Evolutionary conservation across 1,140 invertebrate genomes (phyloP).

Genomic region (Nixonia krombeini): DNA sequence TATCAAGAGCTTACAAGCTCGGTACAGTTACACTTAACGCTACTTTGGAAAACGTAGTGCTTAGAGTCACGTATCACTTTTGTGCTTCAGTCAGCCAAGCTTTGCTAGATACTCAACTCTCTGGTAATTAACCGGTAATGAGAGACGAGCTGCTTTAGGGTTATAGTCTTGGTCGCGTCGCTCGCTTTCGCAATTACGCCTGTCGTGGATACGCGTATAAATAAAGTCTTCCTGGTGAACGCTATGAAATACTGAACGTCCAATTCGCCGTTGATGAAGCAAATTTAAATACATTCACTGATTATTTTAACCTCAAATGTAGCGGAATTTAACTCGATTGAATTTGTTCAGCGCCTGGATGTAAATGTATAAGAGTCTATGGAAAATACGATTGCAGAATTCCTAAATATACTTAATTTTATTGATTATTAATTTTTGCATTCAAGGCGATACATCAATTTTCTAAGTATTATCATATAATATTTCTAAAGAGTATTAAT

Average conservation of each 20-base stretch:
- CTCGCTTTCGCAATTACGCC: slow-evolving; percentile 19
- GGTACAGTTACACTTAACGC: slow-evolving; percentile 46
- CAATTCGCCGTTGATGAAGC: too few relatives aligned
- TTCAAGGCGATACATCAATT: too few relatives aligned
- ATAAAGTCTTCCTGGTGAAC: slow-evolving; percentile 23
- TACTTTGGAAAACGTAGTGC: slow-evolving; percentile 37
- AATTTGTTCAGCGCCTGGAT: too few relatives aligned
- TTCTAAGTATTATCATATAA: too few relatives aligned
- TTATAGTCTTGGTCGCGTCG: slow-evolving; percentile 31
- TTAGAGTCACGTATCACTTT: slow-evolving; percentile 44
- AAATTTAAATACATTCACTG: too few relatives aligned
- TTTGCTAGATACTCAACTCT: slow-evolving; percentile 25
- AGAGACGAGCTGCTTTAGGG: slow-evolving; percentile 40
- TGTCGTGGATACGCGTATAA: slow-evolving; percentile 19
- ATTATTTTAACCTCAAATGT: too few relatives aligned
- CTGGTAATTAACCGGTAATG: slow-evolving; percentile 49
- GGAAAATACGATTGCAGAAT: too few relatives aligned
- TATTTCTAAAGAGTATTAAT: too few relatives aligned
- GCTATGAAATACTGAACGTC: slow-evolving; percentile 7
- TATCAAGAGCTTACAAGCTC: slow-evolving; percentile 37
- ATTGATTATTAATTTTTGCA: too few relatives aligned
- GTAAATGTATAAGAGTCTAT: too few relatives aligned
- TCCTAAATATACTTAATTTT: too few relatives aligned
- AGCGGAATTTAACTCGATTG: too few relatives aligned
- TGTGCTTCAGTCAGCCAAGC: slow-evolving; percentile 30